phyloP scores from a whole-genome alignment of 2,797 vertebrate species.

The Enteromius afrohamiltoni region DNA sequence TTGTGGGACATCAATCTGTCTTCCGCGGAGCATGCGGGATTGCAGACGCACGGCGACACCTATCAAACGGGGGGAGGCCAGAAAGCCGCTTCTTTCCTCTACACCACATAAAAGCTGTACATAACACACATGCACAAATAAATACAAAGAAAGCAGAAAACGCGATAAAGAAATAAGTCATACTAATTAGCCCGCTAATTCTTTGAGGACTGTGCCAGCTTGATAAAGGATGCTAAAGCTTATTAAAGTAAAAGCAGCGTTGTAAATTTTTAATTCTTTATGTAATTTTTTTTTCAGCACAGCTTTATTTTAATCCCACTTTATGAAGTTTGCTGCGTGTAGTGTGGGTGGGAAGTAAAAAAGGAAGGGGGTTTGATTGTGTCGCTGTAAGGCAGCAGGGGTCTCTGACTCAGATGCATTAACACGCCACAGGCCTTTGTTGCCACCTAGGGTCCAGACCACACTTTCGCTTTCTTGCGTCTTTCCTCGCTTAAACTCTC shows the following conservation, averaged over 20 bases:
- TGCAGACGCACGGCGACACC: conserved; percentile 40
- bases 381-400: conserved; percentile 54
- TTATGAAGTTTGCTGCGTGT: conserved; percentile 64
- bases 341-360: conserved; percentile 21
- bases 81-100: conserved; percentile 27
- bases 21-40: conserved; percentile 10
- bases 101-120: conserved; percentile 54
- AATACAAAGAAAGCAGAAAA: conserved; percentile 71
- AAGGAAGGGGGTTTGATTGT: conserved; percentile 43
- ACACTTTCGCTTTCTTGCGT: neutral
- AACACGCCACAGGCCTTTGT: conserved; percentile 65
- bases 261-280: conserved; percentile 65
- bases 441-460: conserved; percentile 70
- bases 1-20: conserved; percentile 57
- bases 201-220: conserved; percentile 68
- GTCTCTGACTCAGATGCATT: conserved; percentile 51
- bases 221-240: conserved; percentile 72
- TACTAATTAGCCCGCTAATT: conserved; percentile 76
- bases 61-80: conserved; percentile 54
- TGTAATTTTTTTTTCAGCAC: conserved; percentile 34
- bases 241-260: conserved; percentile 66
- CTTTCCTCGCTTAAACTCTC: conserved; percentile 37
- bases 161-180: conserved; percentile 71
- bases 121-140: conserved; percentile 62
- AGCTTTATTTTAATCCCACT: conserved; percentile 69